These are phyloP conservation scores for Aphaenogaster floridana DNA, from an alignment of 1,140 invertebrate genomes.

Conservation along the genomic window DNA sequence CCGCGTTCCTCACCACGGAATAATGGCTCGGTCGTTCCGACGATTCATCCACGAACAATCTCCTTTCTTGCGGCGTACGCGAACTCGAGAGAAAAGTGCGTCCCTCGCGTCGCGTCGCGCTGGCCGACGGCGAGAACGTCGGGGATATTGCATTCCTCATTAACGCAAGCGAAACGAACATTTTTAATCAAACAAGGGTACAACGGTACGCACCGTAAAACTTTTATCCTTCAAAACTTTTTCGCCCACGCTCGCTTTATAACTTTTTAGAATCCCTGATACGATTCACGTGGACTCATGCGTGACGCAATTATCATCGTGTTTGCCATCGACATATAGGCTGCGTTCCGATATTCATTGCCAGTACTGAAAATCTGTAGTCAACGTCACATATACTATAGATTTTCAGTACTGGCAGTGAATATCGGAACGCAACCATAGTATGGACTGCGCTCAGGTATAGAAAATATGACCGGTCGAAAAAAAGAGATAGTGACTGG, in stretches of 20 bases:
- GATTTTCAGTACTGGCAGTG: too few species aligned
- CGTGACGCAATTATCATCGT: not conserved
- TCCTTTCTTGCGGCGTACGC: conserved; percentile 48
- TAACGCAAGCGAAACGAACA: conserved; percentile 29
- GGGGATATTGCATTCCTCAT: conserved; percentile 56
- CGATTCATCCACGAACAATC: conserved; percentile 71
- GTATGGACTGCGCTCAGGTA: too few species aligned
- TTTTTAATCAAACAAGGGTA: conserved; percentile 21
- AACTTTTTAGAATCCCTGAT: not conserved
- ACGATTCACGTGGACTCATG: not conserved
- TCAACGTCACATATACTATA: too few species aligned
- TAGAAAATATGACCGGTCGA: too few species aligned
- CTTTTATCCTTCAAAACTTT: not conserved
- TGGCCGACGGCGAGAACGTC: conserved; percentile 4
- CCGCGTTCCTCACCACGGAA: conserved; percentile 75
- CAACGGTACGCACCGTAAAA: not conserved
- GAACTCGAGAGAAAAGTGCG: conserved; percentile 62
- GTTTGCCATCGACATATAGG: not conserved
- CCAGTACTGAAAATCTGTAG: too few species aligned
- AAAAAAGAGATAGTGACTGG: too few species aligned
- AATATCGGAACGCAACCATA: too few species aligned
- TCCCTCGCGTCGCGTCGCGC: conserved; percentile 1
- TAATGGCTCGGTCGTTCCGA: conserved; percentile 75
- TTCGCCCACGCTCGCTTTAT: not conserved
- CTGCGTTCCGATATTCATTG: too few species aligned